Evolutionary conservation across 1,140 invertebrate species (phyloP).

Genomic region (Atta texana): DNA sequence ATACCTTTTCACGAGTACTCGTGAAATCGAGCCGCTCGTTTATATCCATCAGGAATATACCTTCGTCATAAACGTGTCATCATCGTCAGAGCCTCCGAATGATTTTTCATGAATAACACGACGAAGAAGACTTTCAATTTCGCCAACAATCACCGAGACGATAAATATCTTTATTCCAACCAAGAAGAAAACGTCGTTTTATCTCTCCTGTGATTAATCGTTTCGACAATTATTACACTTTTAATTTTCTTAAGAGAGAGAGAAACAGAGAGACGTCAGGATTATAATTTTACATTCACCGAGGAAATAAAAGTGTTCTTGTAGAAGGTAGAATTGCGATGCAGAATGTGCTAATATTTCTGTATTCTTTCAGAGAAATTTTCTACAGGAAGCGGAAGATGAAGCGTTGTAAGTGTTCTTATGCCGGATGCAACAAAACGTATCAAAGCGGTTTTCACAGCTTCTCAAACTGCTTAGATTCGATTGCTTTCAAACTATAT

Average conservation of each 20-base stretch:
- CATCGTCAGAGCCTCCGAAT: neutral
- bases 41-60: neutral
- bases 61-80: neutral
- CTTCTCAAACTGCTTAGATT: constrained; percentile 54
- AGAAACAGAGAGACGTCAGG: neutral
- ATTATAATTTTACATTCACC: neutral
- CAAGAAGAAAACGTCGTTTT: neutral
- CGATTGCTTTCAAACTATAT: constrained; percentile 60
- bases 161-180: constrained; percentile 12
- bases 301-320: neutral
- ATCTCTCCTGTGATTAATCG: constrained; percentile 1
- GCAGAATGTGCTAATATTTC: neutral
- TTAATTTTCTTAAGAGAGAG: constrained; percentile 1
- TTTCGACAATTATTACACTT: neutral
- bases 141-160: neutral
- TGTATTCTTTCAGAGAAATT: constrained; percentile 27
- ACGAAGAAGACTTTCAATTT: constrained; percentile 28
- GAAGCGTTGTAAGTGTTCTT: constrained; percentile 25
- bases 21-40: neutral
- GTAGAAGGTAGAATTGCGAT: neutral
- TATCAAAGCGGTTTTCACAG: constrained; percentile 56
- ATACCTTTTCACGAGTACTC: constrained; percentile 48
- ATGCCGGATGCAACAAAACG: neutral
- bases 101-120: constrained; percentile 4
- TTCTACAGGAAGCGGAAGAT: constrained; percentile 14